Base-by-base conservation (phyloP, 2,113 vertebrate species). In the Merops nubicus region DNA sequence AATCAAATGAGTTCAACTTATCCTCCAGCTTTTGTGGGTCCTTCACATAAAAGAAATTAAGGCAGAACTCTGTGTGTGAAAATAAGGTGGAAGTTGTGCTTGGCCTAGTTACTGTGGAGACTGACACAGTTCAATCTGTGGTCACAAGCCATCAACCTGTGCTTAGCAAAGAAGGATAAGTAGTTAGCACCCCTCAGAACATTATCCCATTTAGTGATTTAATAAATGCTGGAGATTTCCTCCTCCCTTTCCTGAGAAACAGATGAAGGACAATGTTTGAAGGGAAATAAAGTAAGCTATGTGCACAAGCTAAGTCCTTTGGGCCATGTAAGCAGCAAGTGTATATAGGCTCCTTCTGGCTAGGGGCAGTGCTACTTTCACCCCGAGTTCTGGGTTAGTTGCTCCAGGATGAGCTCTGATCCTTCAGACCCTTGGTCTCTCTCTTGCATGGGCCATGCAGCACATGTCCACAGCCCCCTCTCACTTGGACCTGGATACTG, bases 81-180 rank as follows among this genome's bases (percentile, higher is more conserved):
- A 94, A 92, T 36, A 78, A 93, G 48, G 72, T 60, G 14, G 50
- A 88, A 95, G 60, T 88, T 89, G 73, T 93, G 43, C 31, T 53
- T 91, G 74, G 54, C 70, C 89, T 95, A 88, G 43, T 95, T 97
- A 94, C 76, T 20, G 25, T 67, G 34, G 56, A 97, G 97, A 97
- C 60, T 97, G 97, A 96, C 96, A 97, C 38, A 73, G 47, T 48
- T 89, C 88, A 96, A 97, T 96, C 89, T 94, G 29, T 91, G 63
- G 84, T 94, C 92, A 94, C 60, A 97, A 94, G 73, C 77, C 83
- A 92, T 94, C 89, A 95, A 83, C 64, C 72, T 91, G 74, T 65
- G 74, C 57, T 73, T 85, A 95, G 22, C 65, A 89, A 72, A 92
- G 84, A 87, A 77, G 50, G 54, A 36, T 48, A 92, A 76, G 65